phyloP scores from a whole-genome alignment of 2,113 vertebrate species.

The Thunnus maccoyii region DNA sequence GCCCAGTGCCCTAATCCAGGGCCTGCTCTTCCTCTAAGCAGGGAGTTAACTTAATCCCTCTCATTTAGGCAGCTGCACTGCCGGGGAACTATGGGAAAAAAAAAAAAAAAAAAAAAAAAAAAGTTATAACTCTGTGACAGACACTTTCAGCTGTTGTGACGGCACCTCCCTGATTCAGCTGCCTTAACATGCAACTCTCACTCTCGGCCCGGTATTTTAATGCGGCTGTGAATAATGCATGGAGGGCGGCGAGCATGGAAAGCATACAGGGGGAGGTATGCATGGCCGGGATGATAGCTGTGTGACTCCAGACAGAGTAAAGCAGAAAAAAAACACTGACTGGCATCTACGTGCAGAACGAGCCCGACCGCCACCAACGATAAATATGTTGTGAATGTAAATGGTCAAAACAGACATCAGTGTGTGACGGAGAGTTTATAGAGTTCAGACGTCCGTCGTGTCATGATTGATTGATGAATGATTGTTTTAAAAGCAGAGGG shows the following conservation, averaged over 20 bases:
- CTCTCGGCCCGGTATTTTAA: constrained; percentile 69
- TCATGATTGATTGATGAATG: not conserved
- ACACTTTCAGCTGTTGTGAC: constrained; percentile 75
- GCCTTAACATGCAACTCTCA: constrained; percentile 66
- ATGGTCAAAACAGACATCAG: not conserved
- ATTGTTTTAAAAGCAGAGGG: not conserved
- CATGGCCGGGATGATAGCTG: constrained; percentile 57
- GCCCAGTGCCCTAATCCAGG: constrained; percentile 79
- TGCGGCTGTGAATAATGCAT: constrained; percentile 81
- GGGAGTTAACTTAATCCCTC: constrained; percentile 83
- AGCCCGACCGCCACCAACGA: constrained; percentile 1
- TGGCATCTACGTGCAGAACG: constrained; percentile 37
- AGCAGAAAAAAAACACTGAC: constrained; percentile 4
- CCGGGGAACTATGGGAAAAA: constrained; percentile 55
- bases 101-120: constrained; percentile 51
- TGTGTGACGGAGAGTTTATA: not conserved
- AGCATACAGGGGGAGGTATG: constrained; percentile 44
- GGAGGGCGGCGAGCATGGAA: constrained; percentile 53
- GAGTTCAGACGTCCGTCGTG: not conserved
- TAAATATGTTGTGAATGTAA: constrained; percentile 37
- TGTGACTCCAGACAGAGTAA: constrained; percentile 4
- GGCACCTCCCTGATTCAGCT: constrained; percentile 69
- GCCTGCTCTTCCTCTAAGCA: constrained; percentile 82
- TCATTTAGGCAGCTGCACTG: constrained; percentile 84
- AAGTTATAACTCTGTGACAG: constrained; percentile 74